Evolutionary conservation across 2,797 vertebrate genomes (phyloP), one percentile per base, ranked within the genome.

Genomic region (Myotis planiceps): DNA sequence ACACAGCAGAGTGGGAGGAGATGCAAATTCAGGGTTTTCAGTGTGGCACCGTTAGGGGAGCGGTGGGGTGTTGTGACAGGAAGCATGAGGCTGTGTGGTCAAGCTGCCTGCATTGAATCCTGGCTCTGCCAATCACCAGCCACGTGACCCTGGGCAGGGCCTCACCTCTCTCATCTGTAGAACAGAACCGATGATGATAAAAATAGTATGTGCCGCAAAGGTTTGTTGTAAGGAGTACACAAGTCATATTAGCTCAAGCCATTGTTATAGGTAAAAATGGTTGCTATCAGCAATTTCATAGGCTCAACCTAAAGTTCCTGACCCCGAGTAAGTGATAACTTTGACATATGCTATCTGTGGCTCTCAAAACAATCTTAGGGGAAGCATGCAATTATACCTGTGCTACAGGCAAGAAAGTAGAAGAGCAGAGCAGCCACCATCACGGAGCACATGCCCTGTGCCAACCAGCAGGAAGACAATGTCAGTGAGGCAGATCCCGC

Each of bases 11-110:
- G 32, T 29, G 29, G 51, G 55, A 65, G 21, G 68, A 51, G 37
- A 27, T 0, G 1, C 32, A 68, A 6, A 6, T 9, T 75, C n/a
- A 10, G 81, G 63, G 45, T 47, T 27, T 82, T 69, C 55, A 49
- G 51, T 13, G 0, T 0, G 14, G 23, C 18, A 16, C 42, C 16
- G 4, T 6, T 21, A 34, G 6, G 37, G 69, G 25, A 39, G 58
- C 32, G 65, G 65, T 16, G 47, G 49, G 47, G 19, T 3, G 0
- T 2, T 1, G 25, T 13, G 9, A 53, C 9, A 0, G 18, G 16
- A 14, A 79, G 55, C 18, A 0, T 23, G 42, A n/a, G 53, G 5
- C 25, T 25, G 34, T 18, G 42, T 23, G 8, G 47, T 27, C 51
- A 16, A 49, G 10, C 49, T 37, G 23, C 10, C n/a, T 47, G 34